Evolutionary conservation across 2,888 invertebrate species (phyloP).

Genomic region (Drosophila silvestris): DNA sequence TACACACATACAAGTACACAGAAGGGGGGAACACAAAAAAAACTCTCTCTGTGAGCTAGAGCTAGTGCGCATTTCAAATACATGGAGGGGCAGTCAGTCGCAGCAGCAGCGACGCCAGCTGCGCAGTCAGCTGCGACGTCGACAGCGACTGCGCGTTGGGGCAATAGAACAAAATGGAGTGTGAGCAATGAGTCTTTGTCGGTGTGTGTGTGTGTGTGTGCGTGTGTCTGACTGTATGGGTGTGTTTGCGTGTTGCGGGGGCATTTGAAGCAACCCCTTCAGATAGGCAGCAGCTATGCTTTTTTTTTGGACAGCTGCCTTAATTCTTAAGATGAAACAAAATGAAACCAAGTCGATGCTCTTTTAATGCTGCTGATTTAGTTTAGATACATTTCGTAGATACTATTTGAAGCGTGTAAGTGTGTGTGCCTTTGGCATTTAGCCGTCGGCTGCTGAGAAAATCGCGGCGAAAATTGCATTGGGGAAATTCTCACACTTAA

Average conservation of each 20-base stretch:
- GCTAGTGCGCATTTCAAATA: constrained; percentile 83
- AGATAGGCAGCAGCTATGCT: constrained; percentile 9
- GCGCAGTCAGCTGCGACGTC: constrained; percentile 45
- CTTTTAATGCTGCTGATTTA: constrained; percentile 17
- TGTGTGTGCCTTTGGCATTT: constrained; percentile 18
- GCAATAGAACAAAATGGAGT: constrained; percentile 69
- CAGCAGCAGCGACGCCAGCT: constrained; percentile 20
- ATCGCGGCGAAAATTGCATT: constrained; percentile 44
- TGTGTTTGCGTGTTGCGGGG: constrained; percentile 21
- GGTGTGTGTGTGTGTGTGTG: constrained; percentile 14
- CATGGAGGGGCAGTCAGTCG: constrained; percentile 65
- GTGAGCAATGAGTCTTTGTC: constrained; percentile 33
- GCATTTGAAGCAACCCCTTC: constrained; percentile 36
- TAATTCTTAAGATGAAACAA: constrained; percentile 26
- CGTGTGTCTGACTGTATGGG: constrained; percentile 13
- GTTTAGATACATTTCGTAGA: constrained; percentile 45
- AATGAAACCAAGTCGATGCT: constrained; percentile 1
- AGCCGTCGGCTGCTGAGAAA: constrained; percentile 47
- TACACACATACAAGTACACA: constrained; percentile 30
- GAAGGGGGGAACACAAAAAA: constrained; percentile 39
- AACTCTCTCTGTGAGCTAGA: constrained; percentile 68
- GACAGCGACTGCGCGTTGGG: constrained; percentile 61
- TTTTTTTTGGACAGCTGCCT: constrained; percentile 12
- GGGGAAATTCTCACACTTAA: constrained; percentile 40
- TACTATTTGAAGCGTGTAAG: constrained; percentile 11